Evolutionary conservation across 2,113 vertebrate genomes (phyloP), one percentile per base, ranked within the genome.

Genomic region (Ciconia boyciana): DNA sequence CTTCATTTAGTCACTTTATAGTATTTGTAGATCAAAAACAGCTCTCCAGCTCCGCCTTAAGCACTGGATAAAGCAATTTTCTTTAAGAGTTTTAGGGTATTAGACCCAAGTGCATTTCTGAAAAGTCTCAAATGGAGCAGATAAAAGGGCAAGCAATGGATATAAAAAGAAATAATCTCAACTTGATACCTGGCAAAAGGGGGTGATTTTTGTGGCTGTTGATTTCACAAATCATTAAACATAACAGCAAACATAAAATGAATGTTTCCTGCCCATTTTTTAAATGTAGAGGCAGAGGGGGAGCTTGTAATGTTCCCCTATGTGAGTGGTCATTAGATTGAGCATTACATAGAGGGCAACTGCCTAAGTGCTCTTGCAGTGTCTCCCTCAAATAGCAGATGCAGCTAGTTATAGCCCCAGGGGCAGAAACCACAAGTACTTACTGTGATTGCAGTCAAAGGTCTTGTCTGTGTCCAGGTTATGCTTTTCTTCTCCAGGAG

Each of bases 151-250:
- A 94, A 72, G 77, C 70, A 83, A 24, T 46, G 26, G 65, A 79
- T 65, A 85, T 62, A 89, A 90, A 94, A 84, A 55, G 85, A 72
- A 82, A 94, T 77, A 89, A 91, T 92, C 79, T 88, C 95, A 95
- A 91, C 87, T 90, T 95, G 76, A 65, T 89, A 89, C 76, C 86
- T 74, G 77, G 74, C 55, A 93, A 94, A 90, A 83, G 29, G 61
- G 41, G 55, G 32, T 24, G 58, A 92, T 92, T 86, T 94, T 52
- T 92, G 68, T 84, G 84, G 89, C 66, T 93, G 90, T 87, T 96
- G 95, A 88, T 96, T 97, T 98, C 97, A 96, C 95, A 97, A 97
- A 94, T 96, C 97, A 93, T 98, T 97, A 96, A 97, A 83, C 87
- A 85, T 94, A 95, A 93, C 71, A 96, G 93, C 93, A 97, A 96